phyloP scores from a whole-genome alignment of 2,113 vertebrate species.

The Tachysurus fulvidraco region DNA sequence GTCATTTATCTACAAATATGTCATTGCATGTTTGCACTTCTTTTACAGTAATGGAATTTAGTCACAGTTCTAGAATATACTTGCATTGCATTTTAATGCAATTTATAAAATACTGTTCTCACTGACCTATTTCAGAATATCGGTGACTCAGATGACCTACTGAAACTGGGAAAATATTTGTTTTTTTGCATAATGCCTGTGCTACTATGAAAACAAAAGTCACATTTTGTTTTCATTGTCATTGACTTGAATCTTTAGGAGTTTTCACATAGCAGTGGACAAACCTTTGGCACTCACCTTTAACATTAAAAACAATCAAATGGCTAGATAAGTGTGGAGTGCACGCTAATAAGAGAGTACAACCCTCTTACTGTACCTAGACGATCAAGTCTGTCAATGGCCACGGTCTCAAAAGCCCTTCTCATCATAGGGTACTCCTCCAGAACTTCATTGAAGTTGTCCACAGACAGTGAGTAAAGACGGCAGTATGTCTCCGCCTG shows the following conservation, averaged over 20 bases:
- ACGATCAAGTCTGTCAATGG: slow-evolving; percentile 93
- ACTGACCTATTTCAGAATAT: neutral
- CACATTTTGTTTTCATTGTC: neutral
- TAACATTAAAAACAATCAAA: neutral
- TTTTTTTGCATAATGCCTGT: neutral
- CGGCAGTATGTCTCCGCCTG: slow-evolving; percentile 95
- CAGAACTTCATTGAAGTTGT: slow-evolving; percentile 97
- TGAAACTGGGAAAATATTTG: neutral
- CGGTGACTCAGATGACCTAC: neutral
- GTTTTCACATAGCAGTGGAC: neutral
- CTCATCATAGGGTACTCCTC: slow-evolving; percentile 99
- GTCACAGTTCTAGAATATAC: neutral
- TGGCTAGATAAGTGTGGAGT: neutral
- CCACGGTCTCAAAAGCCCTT: slow-evolving; percentile 93
- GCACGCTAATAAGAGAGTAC: neutral
- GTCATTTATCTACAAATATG: neutral
- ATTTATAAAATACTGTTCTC: neutral
- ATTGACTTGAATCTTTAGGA: neutral
- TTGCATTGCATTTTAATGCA: neutral
- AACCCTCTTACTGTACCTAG: slow-evolving; percentile 82
- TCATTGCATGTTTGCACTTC: neutral
- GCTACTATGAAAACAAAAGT: neutral
- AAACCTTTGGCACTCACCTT: neutral
- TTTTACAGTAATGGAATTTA: neutral
- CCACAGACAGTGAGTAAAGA: slow-evolving; percentile 92